Evolutionary conservation across 2,113 vertebrate species (phyloP), one percentile per base, ranked within the genome.

Genomic region (Cyprinus carpio): DNA sequence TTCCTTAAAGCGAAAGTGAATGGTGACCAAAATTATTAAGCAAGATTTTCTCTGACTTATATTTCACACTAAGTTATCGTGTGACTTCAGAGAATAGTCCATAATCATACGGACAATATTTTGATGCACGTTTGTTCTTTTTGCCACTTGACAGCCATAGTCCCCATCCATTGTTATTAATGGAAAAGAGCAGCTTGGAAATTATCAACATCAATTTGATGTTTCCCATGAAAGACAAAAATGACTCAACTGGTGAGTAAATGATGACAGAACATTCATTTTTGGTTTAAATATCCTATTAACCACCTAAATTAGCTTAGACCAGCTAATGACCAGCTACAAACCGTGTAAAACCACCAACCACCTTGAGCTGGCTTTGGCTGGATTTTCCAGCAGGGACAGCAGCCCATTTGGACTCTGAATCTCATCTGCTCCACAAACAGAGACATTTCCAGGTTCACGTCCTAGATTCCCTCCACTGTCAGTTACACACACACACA

Each of bases 371-470:
- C 80, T 31, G 18, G 64, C 62, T 81, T 69, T 31, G 54, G 25
- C 62, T 51, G 80, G 27, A 58, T 79, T 86, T 81, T 77, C 71
- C 67, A 77, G 27, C 40, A 81, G 85, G 49, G 75, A 82, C 40
- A 51, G 62, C 51, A 74, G 69, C 49, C 37, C 82, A 86, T 83
- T 81, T 86, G 84, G 56, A 58, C 78, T 69, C 86, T 85, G 81
- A 90, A 84, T 75, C 85, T 79, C 81, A 77, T 60, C 81, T 88
- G 85, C 84, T 46, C 54, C 85, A 69, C 58, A 86, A 86, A 86
- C 34, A 8, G 69, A 75, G 81, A 86, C 85, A 88, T 82, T 86
- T 86, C 83, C 49, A 83, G 84, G 81, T 43, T 81, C 51, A 71
- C 60, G 77, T 84, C 84, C 84, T 84, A 88, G 84, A 84, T 88